A percentile compares a stretch with the other conserved stretches of the same genome.
Evolutionary conservation across 2,113 vertebrate genomes (phyloP).

Genomic region (Trogon surrucura): DNA sequence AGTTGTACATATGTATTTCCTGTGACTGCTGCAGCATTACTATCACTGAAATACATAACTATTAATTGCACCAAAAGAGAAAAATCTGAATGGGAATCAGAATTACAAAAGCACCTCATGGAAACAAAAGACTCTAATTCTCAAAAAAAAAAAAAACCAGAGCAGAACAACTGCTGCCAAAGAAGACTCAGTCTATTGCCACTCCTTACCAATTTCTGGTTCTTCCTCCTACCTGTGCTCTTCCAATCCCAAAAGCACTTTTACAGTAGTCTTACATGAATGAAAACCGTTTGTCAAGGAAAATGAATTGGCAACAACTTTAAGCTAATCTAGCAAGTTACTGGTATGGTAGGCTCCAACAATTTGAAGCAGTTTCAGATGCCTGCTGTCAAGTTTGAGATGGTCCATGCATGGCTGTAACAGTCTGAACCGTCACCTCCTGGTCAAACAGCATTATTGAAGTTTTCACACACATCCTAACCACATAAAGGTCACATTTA

Average conservation of each 20-base stretch:
- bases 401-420: fast-evolving
- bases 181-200: not conserved
- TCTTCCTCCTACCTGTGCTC: not conserved
- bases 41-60: not conserved
- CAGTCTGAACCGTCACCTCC: not conserved
- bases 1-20: not conserved
- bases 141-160: not conserved
- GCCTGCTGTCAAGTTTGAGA: not conserved
- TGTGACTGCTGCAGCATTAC: not conserved
- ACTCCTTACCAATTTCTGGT: not conserved
- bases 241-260: not conserved
- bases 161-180: not conserved
- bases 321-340: not conserved
- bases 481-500: not conserved
- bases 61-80: not conserved
- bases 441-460: not conserved
- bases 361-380: not conserved
- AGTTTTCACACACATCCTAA: not conserved
- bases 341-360: not conserved
- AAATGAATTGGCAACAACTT: not conserved
- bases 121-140: not conserved
- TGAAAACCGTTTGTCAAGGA: not conserved
- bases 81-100: not conserved
- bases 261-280: not conserved
- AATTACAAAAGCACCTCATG: not conserved